Base-by-base conservation (phyloP, 2,113 vertebrate species). In the Callorhinus ursinus region DNA sequence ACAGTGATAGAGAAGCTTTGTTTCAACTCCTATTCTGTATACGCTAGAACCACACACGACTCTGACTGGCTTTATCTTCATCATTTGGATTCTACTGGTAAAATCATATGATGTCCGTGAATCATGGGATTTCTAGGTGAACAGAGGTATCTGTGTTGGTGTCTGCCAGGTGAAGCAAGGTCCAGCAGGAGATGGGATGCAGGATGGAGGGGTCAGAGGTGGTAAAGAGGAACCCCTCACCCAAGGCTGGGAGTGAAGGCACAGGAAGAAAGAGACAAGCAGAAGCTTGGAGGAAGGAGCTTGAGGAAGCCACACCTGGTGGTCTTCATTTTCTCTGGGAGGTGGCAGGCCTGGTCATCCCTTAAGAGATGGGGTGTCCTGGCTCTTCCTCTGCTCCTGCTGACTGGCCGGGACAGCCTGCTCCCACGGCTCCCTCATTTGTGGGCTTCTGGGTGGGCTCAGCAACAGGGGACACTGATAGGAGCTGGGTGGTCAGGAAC, bases 391-490 rank as follows among this genome's bases (percentile, higher is more conserved):
- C 5, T 19, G 31, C 15, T 15, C 33, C n/a, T 1, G 26, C 15
- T 24, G 15, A 28, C 18, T 2, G 11, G 33, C 4, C 21, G 2
- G 65, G 65, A 10, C 22, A 19, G n/a, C 26, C n/a, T 4, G 1
- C 33, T 80, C 1, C 24, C 63, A 26, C 1, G 3, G 71, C 71
- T 49, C 59, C 42, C 33, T 21, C 7, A 9, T 7, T 28, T 12
- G 0, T 2, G 42, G 74, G 63, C 15, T 15, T 49, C 76, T 15
- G 28, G 26, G 0, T 12, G 61, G 74, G 71, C 1, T 85, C 69
- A 22, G n/a, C 0, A 0, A 7, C 4, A 26, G 71, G 11, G 51
- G 15, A 24, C 26, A 26, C 10, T 13, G 1, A 21, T 5, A 65
- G 49, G 46, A 1, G 46, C 11, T 0, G 1, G 16, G 18, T 55